Conservation (phyloP, 2,113 vertebrate species). For the Odobenus rosmarus region DNA sequence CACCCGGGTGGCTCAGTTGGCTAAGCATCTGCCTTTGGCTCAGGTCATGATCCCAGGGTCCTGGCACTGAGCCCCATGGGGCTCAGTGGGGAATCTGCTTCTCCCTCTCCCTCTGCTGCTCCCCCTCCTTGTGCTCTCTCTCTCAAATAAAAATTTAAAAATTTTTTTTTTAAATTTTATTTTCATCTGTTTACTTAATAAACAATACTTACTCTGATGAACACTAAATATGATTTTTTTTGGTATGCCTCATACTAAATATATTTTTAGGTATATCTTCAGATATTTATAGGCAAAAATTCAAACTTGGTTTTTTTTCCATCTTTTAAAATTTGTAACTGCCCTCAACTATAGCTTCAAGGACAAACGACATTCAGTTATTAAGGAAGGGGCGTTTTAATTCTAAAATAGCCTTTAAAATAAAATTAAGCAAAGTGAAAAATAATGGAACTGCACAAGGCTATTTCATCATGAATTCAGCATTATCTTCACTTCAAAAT, state of each 20-base stretch:
- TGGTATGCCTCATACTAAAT: background rate
- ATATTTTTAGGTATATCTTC: background rate
- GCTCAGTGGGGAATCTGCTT: too few relatives aligned
- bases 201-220: background rate
- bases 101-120: too few relatives aligned
- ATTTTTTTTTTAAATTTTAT: background rate
- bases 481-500: constrained; percentile 43
- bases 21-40: too few relatives aligned
- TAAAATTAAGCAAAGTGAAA: constrained; percentile 13
- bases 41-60: too few relatives aligned
- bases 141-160: background rate
- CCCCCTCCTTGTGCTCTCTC: too few relatives aligned
- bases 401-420: background rate
- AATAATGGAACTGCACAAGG: background rate
- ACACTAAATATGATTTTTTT: background rate
- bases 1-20: too few relatives aligned
- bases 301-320: background rate
- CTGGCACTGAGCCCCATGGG: too few relatives aligned
- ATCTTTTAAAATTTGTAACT: constrained; percentile 9
- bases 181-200: background rate
- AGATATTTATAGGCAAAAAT: background rate
- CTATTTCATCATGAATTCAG: background rate
- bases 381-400: background rate
- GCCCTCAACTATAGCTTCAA: background rate
- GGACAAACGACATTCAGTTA: background rate